Conservation (phyloP, 2,797 vertebrate species). For the Crocidura indochinensis region DNA sequence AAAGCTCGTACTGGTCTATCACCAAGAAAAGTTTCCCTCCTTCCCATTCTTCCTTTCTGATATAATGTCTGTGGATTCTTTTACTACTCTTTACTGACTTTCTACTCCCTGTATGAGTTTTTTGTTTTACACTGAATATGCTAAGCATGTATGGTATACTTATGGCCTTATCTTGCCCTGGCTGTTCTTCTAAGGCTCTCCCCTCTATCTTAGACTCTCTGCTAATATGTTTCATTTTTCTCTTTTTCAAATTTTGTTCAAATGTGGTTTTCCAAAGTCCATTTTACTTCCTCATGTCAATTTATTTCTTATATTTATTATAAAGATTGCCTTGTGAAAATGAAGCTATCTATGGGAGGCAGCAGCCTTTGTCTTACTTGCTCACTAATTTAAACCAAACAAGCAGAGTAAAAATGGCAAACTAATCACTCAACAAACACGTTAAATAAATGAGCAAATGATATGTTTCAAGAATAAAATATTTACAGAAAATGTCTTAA, state of each 20-base stretch:
- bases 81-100: slow-evolving; percentile 48
- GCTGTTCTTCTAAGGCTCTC: neutral
- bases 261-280: neutral
- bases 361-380: slow-evolving; percentile 10
- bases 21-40: neutral
- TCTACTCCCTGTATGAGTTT: neutral
- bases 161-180: neutral
- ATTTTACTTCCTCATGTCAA: slow-evolving; percentile 25
- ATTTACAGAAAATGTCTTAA: slow-evolving; percentile 59
- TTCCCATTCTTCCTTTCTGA: slow-evolving; percentile 17
- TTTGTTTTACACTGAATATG: neutral
- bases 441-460: slow-evolving; percentile 34
- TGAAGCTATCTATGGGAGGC: neutral
- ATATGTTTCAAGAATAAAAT: neutral
- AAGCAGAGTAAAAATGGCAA: neutral
- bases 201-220: neutral
- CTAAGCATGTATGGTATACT: neutral
- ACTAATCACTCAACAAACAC: neutral
- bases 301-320: slow-evolving; percentile 26
- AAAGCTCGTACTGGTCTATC: slow-evolving; percentile 32
- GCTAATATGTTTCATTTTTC: slow-evolving; percentile 14
- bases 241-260: neutral
- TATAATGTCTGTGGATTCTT: neutral
- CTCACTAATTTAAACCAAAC: slow-evolving; percentile 20
- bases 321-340: neutral